Conservation (phyloP, 1,140 invertebrate species). For the Drosophila orena region DNA sequence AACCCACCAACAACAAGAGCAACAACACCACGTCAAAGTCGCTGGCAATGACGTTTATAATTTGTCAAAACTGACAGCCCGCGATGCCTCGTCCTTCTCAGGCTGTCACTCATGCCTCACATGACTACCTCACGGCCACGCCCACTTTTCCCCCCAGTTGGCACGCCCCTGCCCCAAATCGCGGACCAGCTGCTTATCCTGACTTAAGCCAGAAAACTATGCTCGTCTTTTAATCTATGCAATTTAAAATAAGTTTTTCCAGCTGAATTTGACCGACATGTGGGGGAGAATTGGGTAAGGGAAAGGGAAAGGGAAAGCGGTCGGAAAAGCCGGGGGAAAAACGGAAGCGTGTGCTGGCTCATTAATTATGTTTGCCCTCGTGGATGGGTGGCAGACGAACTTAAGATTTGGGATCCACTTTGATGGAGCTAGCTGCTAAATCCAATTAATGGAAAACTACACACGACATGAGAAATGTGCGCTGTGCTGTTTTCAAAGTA, state of each 20-base stretch:
- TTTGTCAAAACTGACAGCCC: constrained; percentile 79
- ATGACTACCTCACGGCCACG: constrained; percentile 13
- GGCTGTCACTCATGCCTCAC: constrained; percentile 62
- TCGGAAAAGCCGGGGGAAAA: constrained; percentile 2
- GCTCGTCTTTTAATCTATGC: constrained; percentile 69
- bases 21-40: constrained; percentile 68
- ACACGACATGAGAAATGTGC: not conserved
- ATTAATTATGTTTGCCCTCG: constrained; percentile 70
- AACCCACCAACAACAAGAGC: constrained; percentile 29
- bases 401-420: constrained; percentile 19
- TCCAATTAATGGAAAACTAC: constrained; percentile 31
- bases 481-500: not conserved
- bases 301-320: constrained; percentile 4
- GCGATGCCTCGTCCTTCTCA: constrained; percentile 43
- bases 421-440: constrained; percentile 12
- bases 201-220: constrained; percentile 67
- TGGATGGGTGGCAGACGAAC: constrained; percentile 12
- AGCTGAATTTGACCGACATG: constrained; percentile 31
- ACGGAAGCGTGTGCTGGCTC: constrained; percentile 47
- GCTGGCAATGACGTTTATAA: constrained; percentile 77
- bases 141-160: not conserved
- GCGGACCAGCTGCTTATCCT: constrained; percentile 27
- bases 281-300: not conserved
- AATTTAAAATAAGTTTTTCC: constrained; percentile 75
- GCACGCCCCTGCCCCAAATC: not conserved